Evolutionary conservation across 2,797 vertebrate species (phyloP), one percentile per base, ranked within the genome.

Genomic region (Coregonus ussuriensis): DNA sequence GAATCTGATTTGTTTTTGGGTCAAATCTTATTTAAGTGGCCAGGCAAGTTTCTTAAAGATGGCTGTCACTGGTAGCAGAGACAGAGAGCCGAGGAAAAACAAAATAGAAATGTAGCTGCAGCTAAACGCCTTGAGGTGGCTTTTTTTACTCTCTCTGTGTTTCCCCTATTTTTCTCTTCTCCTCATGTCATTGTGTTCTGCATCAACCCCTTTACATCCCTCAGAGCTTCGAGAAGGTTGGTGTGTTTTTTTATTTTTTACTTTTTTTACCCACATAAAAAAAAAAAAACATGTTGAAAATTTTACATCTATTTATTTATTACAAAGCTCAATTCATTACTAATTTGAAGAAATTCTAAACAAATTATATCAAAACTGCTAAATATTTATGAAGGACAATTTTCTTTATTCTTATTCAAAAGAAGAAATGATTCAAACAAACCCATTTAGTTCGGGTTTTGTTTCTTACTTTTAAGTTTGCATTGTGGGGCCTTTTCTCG

Each of bases 71-170:
- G 88, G 88, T 90, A 89, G 87, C 77, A 89, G 89, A 87, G 90
- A 81, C 84, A 89, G 82, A 85, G 87, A 65, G 74, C 77, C 77
- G 79, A 77, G 81, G 74, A 79, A 65, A 63, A 84, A 88, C 87
- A 85, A 90, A 92, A 93, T 91, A 94, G 94, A 94, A 95, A 93
- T 95, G 95, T 95, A 97, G 96, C 92, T 92, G 91, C 95, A 97
- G 97, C 96, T 96, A 94, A 95, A 96, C 95, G 95, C 96, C 96
- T 96, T 98, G 97, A 97, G 96, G 97, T 98, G 97, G 96, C 97
- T 97, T 97, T 98, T 98, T 99, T 99, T 99, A 98, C 98, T 99
- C 98, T 99, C 98, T 99, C 97, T 99, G 96, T 99, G 96, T 99
- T 97, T 98, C 97, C 97, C 97, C 96, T 97, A 97, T 98, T 98